Base-by-base conservation (phyloP, 2,797 vertebrate genomes). In the Myotis findleyi region DNA sequence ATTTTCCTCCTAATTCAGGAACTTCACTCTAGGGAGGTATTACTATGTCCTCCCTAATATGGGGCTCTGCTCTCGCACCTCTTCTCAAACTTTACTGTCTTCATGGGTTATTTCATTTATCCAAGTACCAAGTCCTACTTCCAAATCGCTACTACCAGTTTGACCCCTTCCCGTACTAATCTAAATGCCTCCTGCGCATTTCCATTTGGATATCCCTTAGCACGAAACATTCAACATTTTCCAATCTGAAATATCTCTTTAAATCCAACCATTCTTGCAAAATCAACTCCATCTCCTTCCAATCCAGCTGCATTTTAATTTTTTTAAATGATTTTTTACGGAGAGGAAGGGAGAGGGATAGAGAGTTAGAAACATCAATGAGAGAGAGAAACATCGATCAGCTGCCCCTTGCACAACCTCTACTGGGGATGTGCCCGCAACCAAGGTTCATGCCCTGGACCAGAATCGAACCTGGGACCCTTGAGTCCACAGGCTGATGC, bases 221-320 rank as follows among this genome's bases (percentile, higher is more conserved):
- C 47, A 92, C 41, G 12, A 7, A 94, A 93, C 72, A 68, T 36
- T 81, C 36, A 55, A 75, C 12, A 89, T 53, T 89, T 92, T 93
- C 71, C 49, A 87, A 33, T 85, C 41, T 90, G 53, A 97, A 89
- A 49, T 25, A 82, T 62, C 87, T 71, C 55, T 80, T 89, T 90
- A 92, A 93, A 90, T 76, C n/a, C 5, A 84, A 62, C 41, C 38
- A 55, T 47, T 20, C 49, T 49, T 82, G 76, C 44, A 92, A 93
- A 96, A 86, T 82, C 38, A 75, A 44, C 27, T 87, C 66, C 36
- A 72, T 23, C 55, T 88, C 27, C 38, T 76, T 66, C 33, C 69
- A 87, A 57, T 92, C 44, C 47, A 68, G 83, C 17, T 80, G 84
- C 69, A 53, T 57, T 95, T 41, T 41, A 38, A 38, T 38, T 38